phyloP scores from a whole-genome alignment of 1,140 invertebrate species.

The Megalonaias nervosa region DNA sequence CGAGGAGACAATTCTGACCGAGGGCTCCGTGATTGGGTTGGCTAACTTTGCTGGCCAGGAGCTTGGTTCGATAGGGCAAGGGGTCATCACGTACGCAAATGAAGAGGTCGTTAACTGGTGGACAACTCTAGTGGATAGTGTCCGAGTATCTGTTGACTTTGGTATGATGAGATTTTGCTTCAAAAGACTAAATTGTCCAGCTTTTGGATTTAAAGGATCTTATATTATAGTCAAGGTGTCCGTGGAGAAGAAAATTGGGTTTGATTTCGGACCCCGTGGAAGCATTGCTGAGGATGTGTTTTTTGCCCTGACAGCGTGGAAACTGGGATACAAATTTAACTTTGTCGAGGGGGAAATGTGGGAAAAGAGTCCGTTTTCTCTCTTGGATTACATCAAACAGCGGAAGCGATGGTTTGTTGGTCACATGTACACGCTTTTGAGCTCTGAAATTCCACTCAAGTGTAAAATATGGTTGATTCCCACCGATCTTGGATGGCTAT shows the following conservation, averaged over 20 bases:
- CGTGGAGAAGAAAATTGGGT: constrained; percentile 91
- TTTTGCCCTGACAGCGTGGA: constrained; percentile 90
- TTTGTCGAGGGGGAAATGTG: constrained; percentile 87
- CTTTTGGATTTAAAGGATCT: constrained; percentile 93
- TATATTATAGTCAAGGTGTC: constrained; percentile 79
- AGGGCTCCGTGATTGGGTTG: constrained; percentile 89
- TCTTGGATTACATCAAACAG: constrained; percentile 96
- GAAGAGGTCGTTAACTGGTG: constrained; percentile 96
- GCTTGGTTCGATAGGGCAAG: constrained; percentile 96
- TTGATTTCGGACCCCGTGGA: constrained; percentile 95
- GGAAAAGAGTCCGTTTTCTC: constrained; percentile 96
- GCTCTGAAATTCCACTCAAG: constrained; percentile 19
- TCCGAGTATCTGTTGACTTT: constrained; percentile 92
- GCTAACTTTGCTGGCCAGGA: constrained; percentile 95
- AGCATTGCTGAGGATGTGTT: constrained; percentile 97
- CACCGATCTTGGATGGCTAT: constrained; percentile 24
- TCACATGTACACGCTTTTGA: constrained; percentile 29
- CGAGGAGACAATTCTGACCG: constrained; percentile 95
- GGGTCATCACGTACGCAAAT: constrained; percentile 97
- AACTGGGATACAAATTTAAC: constrained; percentile 71
- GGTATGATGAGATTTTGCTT: constrained; percentile 96
- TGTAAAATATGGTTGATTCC: constrained; percentile 26
- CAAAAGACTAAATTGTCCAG: constrained; percentile 92
- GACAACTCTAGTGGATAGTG: constrained; percentile 96
- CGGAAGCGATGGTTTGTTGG: constrained; percentile 89